A percentile compares a stretch with the other conserved stretches of the same genome.
These are phyloP conservation scores for Helicorthomorpha holstii DNA, from an alignment of 1,140 invertebrate genomes.

Conservation along the genomic window DNA sequence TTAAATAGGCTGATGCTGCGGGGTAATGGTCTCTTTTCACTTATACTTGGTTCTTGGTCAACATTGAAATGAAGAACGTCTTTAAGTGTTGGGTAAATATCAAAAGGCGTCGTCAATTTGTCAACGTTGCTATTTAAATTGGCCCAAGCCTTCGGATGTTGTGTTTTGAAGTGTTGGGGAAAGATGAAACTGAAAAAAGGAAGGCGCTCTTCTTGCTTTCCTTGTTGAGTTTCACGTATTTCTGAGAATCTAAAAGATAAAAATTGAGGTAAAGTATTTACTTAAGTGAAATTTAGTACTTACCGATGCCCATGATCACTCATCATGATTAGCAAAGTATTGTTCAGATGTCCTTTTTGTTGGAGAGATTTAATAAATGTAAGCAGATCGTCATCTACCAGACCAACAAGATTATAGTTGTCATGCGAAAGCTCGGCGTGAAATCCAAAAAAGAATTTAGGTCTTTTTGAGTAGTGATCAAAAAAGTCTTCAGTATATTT, in stretches of 20 bases:
- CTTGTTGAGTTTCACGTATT: conserved; percentile 59
- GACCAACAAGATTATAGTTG: conserved; percentile 55
- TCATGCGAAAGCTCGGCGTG: conserved; percentile 80
- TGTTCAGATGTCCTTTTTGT: conserved; percentile 39
- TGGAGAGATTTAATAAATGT: conserved; percentile 38
- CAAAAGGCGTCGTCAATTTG: conserved; percentile 60
- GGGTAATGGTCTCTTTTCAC: conserved; percentile 31
- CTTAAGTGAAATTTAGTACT: background rate
- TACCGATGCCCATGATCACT: conserved; percentile 74
- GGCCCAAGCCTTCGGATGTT: conserved; percentile 38
- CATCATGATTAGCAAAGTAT: conserved; percentile 67
- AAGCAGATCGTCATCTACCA: conserved; percentile 52
- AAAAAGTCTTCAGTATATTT: conserved; percentile 44
- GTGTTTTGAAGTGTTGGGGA: conserved; percentile 43
- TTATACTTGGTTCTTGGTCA: conserved; percentile 25
- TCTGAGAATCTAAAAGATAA: conserved; percentile 44
- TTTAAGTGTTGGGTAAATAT: conserved; percentile 52
- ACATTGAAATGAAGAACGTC: conserved; percentile 36
- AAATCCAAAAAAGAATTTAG: conserved; percentile 70
- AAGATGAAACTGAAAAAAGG: conserved; percentile 66
- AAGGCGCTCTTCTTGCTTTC: conserved; percentile 72
- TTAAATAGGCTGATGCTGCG: conserved; percentile 52
- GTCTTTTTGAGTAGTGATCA: conserved; percentile 40
- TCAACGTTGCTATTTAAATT: conserved; percentile 48
- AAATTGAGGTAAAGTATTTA: background rate